phyloP scores from a whole-genome alignment of 1,140 invertebrate genomes.

The Lasaia peninsularis region DNA sequence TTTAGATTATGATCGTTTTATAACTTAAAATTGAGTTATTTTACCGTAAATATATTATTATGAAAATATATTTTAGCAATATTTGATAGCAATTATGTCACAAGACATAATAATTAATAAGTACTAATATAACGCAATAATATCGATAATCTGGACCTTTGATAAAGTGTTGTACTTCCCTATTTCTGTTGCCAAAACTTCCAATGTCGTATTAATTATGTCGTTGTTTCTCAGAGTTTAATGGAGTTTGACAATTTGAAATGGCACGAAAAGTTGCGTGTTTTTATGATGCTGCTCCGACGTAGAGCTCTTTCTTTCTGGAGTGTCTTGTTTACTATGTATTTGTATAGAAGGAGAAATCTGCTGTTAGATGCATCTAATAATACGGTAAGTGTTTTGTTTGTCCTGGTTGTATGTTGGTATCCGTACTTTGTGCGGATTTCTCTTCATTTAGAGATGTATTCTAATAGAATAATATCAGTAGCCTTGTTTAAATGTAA shows the following conservation, averaged over 20 bases:
- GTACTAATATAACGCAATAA: background rate
- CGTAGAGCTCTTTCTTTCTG: constrained; percentile 22
- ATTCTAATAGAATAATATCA: no score
- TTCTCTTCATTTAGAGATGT: no score
- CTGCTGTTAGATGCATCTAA: background rate
- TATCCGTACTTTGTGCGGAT: no score
- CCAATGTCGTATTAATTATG: background rate
- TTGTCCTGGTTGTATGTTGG: no score
- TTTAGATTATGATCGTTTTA: no score
- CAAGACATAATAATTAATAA: no score
- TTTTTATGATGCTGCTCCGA: constrained; percentile 20
- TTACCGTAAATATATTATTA: no score
- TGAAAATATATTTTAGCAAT: no score
- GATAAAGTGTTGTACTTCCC: background rate
- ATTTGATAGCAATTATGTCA: no score
- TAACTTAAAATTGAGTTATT: no score
- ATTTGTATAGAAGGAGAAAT: constrained; percentile 3
- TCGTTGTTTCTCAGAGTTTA: constrained; percentile 21
- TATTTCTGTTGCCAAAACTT: background rate
- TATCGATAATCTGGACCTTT: background rate
- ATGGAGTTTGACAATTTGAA: constrained; percentile 20
- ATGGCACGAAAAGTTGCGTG: constrained; percentile 25
- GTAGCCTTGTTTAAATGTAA: no score
- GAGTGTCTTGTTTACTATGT: constrained; percentile 22
- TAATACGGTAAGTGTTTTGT: background rate